Evolutionary conservation across 2,797 vertebrate genomes (phyloP).

Genomic region (Pelodytes ibericus): DNA sequence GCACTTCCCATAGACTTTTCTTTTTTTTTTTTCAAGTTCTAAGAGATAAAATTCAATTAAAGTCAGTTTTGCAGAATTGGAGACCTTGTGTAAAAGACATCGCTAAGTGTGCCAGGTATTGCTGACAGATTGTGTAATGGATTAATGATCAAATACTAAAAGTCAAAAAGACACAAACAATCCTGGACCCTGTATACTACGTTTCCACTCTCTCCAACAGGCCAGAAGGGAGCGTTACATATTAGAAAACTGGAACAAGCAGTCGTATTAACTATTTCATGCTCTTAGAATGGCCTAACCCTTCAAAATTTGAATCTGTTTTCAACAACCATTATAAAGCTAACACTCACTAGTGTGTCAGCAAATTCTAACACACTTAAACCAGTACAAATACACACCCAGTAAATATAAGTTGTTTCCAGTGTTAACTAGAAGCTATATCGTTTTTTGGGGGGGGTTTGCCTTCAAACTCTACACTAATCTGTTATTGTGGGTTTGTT

Average conservation of each 20-base stretch:
- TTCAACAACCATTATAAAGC: too few relatives aligned
- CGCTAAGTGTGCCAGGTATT: background rate
- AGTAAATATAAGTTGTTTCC: too few relatives aligned
- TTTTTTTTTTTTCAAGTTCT: conserved; percentile 10
- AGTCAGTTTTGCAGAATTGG: background rate
- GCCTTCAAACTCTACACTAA: too few relatives aligned
- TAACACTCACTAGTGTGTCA: too few relatives aligned
- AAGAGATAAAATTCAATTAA: conserved; percentile 18
- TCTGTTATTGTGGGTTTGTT: too few relatives aligned
- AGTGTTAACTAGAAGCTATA: too few relatives aligned
- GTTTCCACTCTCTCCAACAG: background rate
- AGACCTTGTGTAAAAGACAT: background rate
- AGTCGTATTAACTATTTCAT: background rate
- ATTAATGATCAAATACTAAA: conserved; percentile 13
- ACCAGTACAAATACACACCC: too few relatives aligned
- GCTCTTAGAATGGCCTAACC: too few relatives aligned
- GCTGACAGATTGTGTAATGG: conserved; percentile 1
- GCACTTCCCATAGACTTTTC: background rate
- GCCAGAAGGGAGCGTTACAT: background rate
- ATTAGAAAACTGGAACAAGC: background rate
- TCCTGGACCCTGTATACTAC: background rate
- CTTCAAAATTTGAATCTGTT: too few relatives aligned
- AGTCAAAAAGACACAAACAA: conserved; percentile 1
- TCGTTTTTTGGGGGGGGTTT: too few relatives aligned
- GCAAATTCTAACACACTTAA: too few relatives aligned